Evolutionary conservation across 2,113 vertebrate species (phyloP).

Genomic region (Sander lucioperca): DNA sequence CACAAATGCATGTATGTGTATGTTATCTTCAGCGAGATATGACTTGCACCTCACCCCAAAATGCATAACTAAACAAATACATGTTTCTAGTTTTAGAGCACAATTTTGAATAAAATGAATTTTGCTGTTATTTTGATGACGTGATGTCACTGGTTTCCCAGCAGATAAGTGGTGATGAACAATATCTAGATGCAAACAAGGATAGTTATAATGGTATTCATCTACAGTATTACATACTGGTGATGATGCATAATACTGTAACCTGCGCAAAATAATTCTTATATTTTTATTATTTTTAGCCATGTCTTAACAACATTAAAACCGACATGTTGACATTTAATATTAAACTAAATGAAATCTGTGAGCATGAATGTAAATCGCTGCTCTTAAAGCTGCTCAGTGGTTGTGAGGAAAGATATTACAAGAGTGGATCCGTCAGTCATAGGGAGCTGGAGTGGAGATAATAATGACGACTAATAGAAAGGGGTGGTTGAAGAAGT

Average conservation of each 20-base stretch:
- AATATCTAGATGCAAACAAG: not conserved
- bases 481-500: conserved; percentile 36
- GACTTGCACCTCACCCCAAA: too few relatives aligned
- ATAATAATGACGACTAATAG: conserved; percentile 51
- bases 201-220: not conserved
- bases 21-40: too few relatives aligned
- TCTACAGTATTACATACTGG: not conserved
- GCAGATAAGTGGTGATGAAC: not conserved
- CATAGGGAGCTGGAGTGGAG: conserved; percentile 28
- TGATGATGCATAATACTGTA: too few relatives aligned
- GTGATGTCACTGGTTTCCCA: not conserved
- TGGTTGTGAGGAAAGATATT: not conserved
- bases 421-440: conserved; percentile 5
- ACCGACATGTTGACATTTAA: not conserved
- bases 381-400: conserved; percentile 4
- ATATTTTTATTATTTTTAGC: not conserved
- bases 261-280: not conserved
- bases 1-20: too few relatives aligned
- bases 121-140: not conserved
- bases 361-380: conserved; percentile 21
- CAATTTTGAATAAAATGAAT: too few relatives aligned
- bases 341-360: conserved; percentile 3
- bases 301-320: not conserved
- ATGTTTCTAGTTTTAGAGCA: too few relatives aligned
- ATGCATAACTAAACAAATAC: too few relatives aligned